These are phyloP conservation scores for Hippocampus guttulatus DNA, from an alignment of 2,113 vertebrate genomes.

Conservation along the genomic window DNA sequence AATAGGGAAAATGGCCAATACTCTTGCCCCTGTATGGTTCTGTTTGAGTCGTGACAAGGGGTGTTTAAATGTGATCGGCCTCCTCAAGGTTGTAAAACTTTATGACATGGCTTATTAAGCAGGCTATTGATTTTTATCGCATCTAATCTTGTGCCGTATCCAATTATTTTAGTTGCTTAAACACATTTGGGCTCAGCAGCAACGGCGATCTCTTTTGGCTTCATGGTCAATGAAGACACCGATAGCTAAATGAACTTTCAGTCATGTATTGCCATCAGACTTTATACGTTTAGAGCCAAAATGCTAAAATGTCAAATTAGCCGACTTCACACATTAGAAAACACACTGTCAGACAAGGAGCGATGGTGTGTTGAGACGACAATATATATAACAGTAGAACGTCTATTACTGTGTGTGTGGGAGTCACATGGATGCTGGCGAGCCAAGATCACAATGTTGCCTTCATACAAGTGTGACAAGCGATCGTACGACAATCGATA, in stretches of 20 bases:
- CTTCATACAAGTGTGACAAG: not conserved
- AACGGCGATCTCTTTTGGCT: not conserved
- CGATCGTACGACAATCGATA: not conserved
- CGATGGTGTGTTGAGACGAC: too few species aligned
- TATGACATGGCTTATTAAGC: constrained; percentile 30
- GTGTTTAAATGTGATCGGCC: constrained; percentile 7
- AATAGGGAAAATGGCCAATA: not conserved
- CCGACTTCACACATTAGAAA: not conserved
- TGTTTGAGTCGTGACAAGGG: not conserved
- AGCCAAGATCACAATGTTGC: not conserved
- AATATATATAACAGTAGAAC: too few species aligned
- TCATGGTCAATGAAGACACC: constrained; percentile 3
- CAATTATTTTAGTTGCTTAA: constrained; percentile 34
- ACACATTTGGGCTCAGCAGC: not conserved
- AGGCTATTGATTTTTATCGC: constrained; percentile 42
- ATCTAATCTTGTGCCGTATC: constrained; percentile 33
- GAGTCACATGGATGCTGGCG: not conserved
- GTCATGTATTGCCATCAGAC: not conserved
- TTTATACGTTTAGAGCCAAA: not conserved
- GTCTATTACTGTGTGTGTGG: not conserved
- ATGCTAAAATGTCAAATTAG: too few species aligned
- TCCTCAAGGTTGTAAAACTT: constrained; percentile 21
- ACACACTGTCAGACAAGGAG: not conserved
- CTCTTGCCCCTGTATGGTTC: not conserved
- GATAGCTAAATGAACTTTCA: not conserved